Conservation (phyloP, 2,797 vertebrate genomes). For the Rhinichthys osculus region DNA sequence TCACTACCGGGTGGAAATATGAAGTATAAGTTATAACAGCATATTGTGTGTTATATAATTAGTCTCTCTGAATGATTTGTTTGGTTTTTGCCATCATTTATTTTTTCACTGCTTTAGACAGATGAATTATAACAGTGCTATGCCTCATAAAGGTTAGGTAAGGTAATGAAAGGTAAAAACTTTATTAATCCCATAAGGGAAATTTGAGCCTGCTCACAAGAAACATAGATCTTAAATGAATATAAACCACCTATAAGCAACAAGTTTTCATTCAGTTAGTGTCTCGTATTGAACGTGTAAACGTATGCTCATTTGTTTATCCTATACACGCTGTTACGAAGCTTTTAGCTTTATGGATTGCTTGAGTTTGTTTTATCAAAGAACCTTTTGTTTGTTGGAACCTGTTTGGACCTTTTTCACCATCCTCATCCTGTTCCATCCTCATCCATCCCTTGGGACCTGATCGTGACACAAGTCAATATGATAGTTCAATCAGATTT, state of each 20-base stretch:
- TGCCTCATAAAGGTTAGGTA: not conserved
- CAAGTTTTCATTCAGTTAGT: not conserved
- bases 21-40: not conserved
- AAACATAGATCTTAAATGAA: not conserved
- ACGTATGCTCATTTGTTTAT: too few species aligned
- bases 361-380: too few species aligned
- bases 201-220: not conserved
- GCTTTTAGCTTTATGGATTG: too few species aligned
- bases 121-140: not conserved
- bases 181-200: not conserved
- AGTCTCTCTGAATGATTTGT: not conserved
- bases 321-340: too few species aligned
- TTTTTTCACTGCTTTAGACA: not conserved
- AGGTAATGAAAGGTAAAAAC: not conserved
- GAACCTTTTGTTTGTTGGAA: too few species aligned
- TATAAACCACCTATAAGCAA: not conserved
- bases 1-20: not conserved
- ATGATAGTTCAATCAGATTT: not conserved
- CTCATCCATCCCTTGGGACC: too few species aligned
- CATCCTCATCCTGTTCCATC: too few species aligned
- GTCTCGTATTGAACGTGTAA: too few species aligned
- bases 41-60: constrained; percentile 20
- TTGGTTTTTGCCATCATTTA: not conserved
- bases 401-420: too few species aligned
- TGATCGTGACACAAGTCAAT: too few species aligned